These are phyloP conservation scores for Agelas oroides DNA, from an alignment of 37 sponge, comb jelly and placozoan genomes.

Conservation along the genomic window DNA sequence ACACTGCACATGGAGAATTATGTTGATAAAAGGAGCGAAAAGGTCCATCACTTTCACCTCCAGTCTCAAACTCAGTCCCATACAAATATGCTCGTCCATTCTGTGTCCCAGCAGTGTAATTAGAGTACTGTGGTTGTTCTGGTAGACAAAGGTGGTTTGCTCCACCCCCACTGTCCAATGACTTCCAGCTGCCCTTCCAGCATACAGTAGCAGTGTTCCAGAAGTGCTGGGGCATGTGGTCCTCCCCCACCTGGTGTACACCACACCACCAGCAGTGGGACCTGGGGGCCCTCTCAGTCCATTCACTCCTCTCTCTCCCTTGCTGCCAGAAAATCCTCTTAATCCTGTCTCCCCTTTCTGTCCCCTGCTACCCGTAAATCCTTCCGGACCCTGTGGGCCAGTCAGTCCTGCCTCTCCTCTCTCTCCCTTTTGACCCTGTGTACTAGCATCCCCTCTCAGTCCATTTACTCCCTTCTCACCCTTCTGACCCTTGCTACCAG, in stretches of 20 bases:
- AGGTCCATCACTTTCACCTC: not conserved
- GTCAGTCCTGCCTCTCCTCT: too few relatives aligned
- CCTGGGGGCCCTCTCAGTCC: conserved; percentile 16
- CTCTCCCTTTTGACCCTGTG: too few relatives aligned
- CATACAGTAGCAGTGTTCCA: conserved; percentile 22
- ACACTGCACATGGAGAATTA: conserved; percentile 56
- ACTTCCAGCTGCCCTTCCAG: not conserved
- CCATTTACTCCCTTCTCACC: too few relatives aligned
- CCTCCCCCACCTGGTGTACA: conserved; percentile 33
- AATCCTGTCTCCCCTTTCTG: conserved; percentile 9
- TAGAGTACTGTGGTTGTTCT: conserved; percentile 30
- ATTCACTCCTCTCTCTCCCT: too few relatives aligned
- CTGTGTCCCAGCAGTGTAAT: conserved; percentile 10
- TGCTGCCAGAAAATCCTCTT: not conserved
- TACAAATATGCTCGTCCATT: conserved; percentile 1
- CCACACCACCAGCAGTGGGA: conserved; percentile 27
- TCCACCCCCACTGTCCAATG: conserved; percentile 6
- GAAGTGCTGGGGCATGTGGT: conserved; percentile 16
- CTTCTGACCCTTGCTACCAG: too few relatives aligned
- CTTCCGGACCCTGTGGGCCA: too few relatives aligned
- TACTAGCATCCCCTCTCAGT: too few relatives aligned
- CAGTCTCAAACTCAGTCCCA: conserved; percentile 46
- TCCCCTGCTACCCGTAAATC: not conserved
- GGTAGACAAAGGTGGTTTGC: conserved; percentile 16
- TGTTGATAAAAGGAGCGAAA: not conserved